Evolutionary conservation across 2,797 vertebrate genomes (phyloP).

Genomic region (Cryptoblepharus egeriae): DNA sequence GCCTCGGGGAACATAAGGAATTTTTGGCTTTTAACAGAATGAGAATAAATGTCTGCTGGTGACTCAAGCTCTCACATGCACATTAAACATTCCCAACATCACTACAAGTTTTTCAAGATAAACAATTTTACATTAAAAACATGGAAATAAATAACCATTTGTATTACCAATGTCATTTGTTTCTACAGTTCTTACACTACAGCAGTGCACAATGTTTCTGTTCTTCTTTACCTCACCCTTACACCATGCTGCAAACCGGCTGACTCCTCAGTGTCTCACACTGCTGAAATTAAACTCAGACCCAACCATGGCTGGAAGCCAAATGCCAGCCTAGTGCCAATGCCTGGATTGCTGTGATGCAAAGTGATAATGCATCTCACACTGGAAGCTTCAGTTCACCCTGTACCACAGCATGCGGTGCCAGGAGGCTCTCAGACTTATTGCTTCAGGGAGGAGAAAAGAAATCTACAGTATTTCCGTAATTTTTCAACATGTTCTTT

Average conservation of each 20-base stretch:
- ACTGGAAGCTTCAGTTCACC: slow-evolving; percentile 5
- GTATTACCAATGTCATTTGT: slow-evolving; percentile 58
- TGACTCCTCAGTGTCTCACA: slow-evolving; percentile 15
- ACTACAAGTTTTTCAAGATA: slow-evolving; percentile 71
- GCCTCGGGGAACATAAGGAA: slow-evolving; percentile 65
- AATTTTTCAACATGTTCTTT: slow-evolving; percentile 34
- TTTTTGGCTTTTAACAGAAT: slow-evolving; percentile 68
- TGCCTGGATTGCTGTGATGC: background rate
- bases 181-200: slow-evolving; percentile 50
- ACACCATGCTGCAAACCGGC: background rate
- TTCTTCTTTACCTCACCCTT: background rate
- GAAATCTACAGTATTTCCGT: background rate
- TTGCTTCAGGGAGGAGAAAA: slow-evolving; percentile 10
- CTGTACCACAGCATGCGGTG: background rate
- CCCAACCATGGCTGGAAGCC: background rate
- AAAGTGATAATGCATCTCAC: background rate
- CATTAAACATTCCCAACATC: slow-evolving; percentile 76
- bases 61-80: slow-evolving; percentile 64
- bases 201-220: slow-evolving; percentile 19
- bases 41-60: slow-evolving; percentile 76
- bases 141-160: slow-evolving; percentile 70
- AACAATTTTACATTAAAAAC: slow-evolving; percentile 78
- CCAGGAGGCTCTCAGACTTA: background rate
- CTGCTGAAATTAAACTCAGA: slow-evolving; percentile 42
- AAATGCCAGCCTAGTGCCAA: slow-evolving; percentile 30